A percentile compares a stretch with the other conserved stretches of the same genome.
Conservation (phyloP, 2,888 invertebrate species). For the Itoplectis maculator region DNA sequence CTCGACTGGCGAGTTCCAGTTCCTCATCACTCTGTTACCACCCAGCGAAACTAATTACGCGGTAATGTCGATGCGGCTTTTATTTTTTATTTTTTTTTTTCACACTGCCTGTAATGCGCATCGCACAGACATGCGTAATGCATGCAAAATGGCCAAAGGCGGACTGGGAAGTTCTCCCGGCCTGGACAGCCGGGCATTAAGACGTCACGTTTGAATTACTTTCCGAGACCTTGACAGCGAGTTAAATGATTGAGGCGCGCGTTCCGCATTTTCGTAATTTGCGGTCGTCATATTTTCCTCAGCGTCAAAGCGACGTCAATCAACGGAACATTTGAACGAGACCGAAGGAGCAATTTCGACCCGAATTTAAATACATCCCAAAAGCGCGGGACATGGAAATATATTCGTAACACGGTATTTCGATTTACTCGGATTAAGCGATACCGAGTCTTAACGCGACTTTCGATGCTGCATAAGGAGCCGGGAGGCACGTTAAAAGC, state of each 20-base stretch:
- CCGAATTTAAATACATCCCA: slow-evolving; percentile 6
- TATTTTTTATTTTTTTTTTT: not conserved
- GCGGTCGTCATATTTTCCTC: not conserved
- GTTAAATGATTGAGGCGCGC: slow-evolving; percentile 6
- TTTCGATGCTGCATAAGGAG: not conserved
- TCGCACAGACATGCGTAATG: not conserved
- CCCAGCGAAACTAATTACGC: slow-evolving; percentile 17
- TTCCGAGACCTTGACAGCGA: slow-evolving; percentile 25
- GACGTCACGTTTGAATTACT: slow-evolving; percentile 31
- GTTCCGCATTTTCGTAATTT: not conserved
- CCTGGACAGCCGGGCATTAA: slow-evolving; percentile 32
- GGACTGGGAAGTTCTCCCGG: slow-evolving; percentile 1
- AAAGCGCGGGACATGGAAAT: not conserved
- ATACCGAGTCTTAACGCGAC: not conserved
- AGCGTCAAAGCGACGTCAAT: slow-evolving; percentile 10
- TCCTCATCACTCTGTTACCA: slow-evolving; percentile 5
- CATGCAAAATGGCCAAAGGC: not conserved
- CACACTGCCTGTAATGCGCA: not conserved
- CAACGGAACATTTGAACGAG: not conserved
- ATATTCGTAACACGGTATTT: not conserved
- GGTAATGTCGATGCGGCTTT: not conserved
- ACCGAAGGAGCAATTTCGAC: not conserved
- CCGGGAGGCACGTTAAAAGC: not conserved
- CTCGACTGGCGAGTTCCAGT: slow-evolving; percentile 9
- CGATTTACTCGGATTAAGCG: slow-evolving; percentile 7